Evolutionary conservation across 2,888 invertebrate genomes (phyloP).

Genomic region (Dilophus febrilis): DNA sequence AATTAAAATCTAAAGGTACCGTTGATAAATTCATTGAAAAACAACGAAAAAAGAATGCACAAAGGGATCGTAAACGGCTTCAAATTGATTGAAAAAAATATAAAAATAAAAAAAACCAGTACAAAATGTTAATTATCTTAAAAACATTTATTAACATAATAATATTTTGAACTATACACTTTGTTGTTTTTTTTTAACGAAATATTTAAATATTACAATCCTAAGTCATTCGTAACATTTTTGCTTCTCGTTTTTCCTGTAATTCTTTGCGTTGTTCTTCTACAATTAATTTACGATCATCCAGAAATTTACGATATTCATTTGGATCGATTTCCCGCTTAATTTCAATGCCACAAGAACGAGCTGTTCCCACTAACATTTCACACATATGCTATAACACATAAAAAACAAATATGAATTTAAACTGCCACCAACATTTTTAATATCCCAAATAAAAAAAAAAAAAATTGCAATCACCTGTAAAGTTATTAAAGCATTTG

Average conservation of each 20-base stretch:
- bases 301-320: slow-evolving; percentile 69
- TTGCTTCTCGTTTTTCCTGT: slow-evolving; percentile 73
- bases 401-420: too few relatives aligned
- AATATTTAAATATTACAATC: too few relatives aligned
- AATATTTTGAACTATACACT: too few relatives aligned
- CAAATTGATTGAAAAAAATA: too few relatives aligned
- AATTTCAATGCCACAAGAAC: slow-evolving; percentile 70
- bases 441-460: background rate
- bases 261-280: slow-evolving; percentile 59
- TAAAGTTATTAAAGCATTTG: slow-evolving; percentile 30
- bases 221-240: slow-evolving; percentile 69
- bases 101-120: too few relatives aligned
- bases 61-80: too few relatives aligned
- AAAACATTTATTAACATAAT: too few relatives aligned
- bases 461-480: slow-evolving; percentile 17
- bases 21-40: slow-evolving; percentile 67
- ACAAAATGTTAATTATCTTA: too few relatives aligned
- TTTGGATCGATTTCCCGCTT: slow-evolving; percentile 57
- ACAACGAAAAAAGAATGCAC: slow-evolving; percentile 52
- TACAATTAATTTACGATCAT: slow-evolving; percentile 49
- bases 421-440: too few relatives aligned
- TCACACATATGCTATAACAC: slow-evolving; percentile 56
- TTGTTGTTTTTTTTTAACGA: too few relatives aligned
- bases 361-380: slow-evolving; percentile 60
- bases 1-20: slow-evolving; percentile 58